phyloP scores from a whole-genome alignment of 2,113 vertebrate genomes.

The Pithys albifrons region DNA sequence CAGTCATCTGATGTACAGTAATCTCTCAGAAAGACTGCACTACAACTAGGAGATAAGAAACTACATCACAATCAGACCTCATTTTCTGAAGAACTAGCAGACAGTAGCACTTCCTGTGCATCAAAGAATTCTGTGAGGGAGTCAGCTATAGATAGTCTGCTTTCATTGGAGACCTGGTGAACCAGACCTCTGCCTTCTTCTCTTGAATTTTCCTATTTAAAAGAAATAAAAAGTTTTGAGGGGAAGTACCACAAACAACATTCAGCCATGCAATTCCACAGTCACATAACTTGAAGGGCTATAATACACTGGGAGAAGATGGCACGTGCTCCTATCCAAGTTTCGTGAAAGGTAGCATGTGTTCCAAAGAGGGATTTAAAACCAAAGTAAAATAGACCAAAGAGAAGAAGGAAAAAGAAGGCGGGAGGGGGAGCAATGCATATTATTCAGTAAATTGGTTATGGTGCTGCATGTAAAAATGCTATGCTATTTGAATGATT shows the following conservation, averaged over 20 bases:
- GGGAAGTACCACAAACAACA: not conserved
- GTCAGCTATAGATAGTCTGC: slow-evolving; percentile 89
- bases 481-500: not conserved
- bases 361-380: not conserved
- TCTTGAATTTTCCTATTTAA: slow-evolving; percentile 80
- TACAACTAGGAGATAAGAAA: not conserved
- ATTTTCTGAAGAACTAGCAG: slow-evolving; percentile 97
- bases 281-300: not conserved
- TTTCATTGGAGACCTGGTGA: slow-evolving; percentile 94
- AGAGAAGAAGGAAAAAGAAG: not conserved
- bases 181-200: slow-evolving; percentile 84
- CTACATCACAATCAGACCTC: slow-evolving; percentile 79
- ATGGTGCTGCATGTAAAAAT: not conserved
- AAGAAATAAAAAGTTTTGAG: slow-evolving; percentile 24
- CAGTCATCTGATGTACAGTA: not conserved
- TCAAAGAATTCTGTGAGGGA: slow-evolving; percentile 97
- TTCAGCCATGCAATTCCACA: not conserved
- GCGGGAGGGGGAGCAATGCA: not conserved
- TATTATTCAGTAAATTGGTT: not conserved
- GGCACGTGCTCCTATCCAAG: not conserved
- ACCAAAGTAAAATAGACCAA: not conserved
- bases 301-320: not conserved
- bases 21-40: not conserved
- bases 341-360: not conserved
- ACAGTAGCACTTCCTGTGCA: slow-evolving; percentile 93